phyloP scores from a whole-genome alignment of 2,888 invertebrate species.

The Machimus rusticus region DNA sequence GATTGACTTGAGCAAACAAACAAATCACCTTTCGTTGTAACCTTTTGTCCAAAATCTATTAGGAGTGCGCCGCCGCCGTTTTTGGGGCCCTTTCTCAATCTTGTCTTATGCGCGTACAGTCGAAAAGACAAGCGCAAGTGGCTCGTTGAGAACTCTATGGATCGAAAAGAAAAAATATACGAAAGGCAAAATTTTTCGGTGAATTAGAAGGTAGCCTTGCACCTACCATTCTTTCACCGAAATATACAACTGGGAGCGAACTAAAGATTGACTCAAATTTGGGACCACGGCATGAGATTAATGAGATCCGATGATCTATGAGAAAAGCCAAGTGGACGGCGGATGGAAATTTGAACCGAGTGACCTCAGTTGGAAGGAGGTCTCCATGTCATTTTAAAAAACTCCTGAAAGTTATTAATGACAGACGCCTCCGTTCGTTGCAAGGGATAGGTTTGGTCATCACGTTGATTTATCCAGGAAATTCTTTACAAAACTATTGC shows the following conservation, averaged over 20 bases:
- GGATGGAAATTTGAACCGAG: constrained; percentile 14
- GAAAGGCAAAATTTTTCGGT: constrained; percentile 17
- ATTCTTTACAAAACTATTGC: background rate
- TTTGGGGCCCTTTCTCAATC: background rate
- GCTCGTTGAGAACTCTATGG: background rate
- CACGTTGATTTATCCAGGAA: background rate
- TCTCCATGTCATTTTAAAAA: constrained; percentile 8
- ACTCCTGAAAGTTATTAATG: constrained; percentile 20
- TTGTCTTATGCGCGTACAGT: background rate
- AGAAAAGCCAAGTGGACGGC: constrained; percentile 17
- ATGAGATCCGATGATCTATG: constrained; percentile 38
- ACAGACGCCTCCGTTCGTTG: background rate
- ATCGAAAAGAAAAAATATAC: background rate
- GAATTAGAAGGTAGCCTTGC: constrained; percentile 25
- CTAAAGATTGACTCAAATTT: background rate
- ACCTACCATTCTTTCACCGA: constrained; percentile 9
- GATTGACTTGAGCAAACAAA: constrained; percentile 36
- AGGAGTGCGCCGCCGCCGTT: constrained; percentile 7
- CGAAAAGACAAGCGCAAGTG: background rate
- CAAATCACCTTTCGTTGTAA: constrained; percentile 34
- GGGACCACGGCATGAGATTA: constrained; percentile 18
- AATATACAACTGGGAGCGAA: background rate
- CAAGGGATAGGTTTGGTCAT: background rate
- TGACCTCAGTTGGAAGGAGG: constrained; percentile 30
- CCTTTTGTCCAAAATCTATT: constrained; percentile 34